These are phyloP conservation scores for Cordilura impudica DNA, from an alignment of 2,888 invertebrate genomes.

Conservation along the genomic window DNA sequence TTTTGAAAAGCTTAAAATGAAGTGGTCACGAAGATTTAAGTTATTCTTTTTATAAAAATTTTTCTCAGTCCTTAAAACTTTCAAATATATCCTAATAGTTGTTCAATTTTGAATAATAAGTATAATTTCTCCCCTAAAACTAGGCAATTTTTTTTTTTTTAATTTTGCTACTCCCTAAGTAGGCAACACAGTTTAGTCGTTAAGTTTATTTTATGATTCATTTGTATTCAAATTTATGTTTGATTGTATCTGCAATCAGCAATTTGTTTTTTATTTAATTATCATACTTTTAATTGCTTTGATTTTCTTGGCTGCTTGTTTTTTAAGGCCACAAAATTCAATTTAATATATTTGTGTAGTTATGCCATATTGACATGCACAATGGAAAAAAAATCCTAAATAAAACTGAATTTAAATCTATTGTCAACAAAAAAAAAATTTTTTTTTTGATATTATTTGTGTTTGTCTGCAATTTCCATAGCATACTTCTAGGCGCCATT, in stretches of 20 bases:
- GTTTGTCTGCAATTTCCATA: background rate
- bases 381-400: background rate
- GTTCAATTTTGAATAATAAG: no score
- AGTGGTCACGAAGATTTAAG: no score
- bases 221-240: background rate
- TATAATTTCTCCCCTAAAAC: no score
- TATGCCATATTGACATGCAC: constrained; percentile 50
- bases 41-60: no score
- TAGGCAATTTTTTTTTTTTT: no score
- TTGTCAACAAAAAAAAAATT: constrained; percentile 28
- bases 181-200: background rate
- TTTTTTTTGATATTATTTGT: background rate
- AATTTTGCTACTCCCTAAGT: background rate
- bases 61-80: no score
- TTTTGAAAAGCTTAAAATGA: no score
- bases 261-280: background rate
- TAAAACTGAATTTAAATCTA: constrained; percentile 48
- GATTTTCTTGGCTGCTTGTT: background rate
- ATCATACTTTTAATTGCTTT: background rate
- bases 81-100: no score
- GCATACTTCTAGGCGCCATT: constrained; percentile 26
- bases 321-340: background rate
- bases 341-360: constrained; percentile 9
- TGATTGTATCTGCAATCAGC: background rate
- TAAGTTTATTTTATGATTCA: background rate